Conservation (phyloP, 2,888 invertebrate genomes). For the Eurois occulta region DNA sequence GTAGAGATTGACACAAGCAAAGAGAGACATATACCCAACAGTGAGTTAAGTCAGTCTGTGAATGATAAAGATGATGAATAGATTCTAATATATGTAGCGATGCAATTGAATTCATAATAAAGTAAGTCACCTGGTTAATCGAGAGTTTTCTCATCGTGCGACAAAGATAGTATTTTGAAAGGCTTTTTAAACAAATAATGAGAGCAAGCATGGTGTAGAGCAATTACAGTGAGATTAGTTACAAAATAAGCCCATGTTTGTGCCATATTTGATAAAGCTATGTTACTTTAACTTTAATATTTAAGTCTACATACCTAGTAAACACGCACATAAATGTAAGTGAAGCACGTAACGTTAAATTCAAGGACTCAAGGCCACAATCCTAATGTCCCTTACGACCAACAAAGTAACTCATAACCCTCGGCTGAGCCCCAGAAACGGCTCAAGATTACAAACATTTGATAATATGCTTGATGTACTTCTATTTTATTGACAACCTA, state of each 20-base stretch:
- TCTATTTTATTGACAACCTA: not conserved
- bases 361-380: conserved; percentile 10
- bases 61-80: not conserved
- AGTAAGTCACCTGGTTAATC: not conserved
- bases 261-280: conserved; percentile 17
- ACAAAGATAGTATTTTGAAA: not conserved
- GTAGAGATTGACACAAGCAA: too few species aligned
- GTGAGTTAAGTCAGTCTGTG: not conserved
- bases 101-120: not conserved
- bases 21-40: too few species aligned
- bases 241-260: not conserved
- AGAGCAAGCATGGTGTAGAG: not conserved
- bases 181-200: not conserved
- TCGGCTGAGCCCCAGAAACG: not conserved
- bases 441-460: conserved; percentile 18
- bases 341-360: conserved; percentile 12
- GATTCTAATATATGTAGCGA: not conserved
- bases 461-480: not conserved
- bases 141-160: too few species aligned
- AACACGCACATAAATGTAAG: conserved; percentile 16
- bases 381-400: conserved; percentile 2
- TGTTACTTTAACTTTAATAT: not conserved
- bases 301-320: not conserved
- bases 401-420: conserved; percentile 19
- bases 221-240: not conserved